Evolutionary conservation across 2,797 vertebrate genomes (phyloP), one percentile per base, ranked within the genome.

Genomic region (Luscinia luscinia): DNA sequence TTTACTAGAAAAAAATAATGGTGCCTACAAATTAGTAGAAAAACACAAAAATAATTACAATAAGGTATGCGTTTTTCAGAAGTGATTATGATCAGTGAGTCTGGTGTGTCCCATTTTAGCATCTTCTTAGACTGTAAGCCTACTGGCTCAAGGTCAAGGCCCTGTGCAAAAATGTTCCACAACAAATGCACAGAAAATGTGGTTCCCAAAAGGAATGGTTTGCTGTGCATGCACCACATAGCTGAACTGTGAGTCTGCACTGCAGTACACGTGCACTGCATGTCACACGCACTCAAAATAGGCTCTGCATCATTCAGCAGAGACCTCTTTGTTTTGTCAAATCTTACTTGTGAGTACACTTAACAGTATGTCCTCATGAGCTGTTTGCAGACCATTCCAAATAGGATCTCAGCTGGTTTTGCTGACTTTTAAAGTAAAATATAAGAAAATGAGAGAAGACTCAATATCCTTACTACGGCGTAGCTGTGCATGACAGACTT

Each of bases 401-500:
- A 85, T 3, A 55, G 32, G 18, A n/a, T 48, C 36, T 64, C 11
- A 1, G 7, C 16, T 36, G 5, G 0, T 34, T 73, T 77, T 63
- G 9, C 4, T 66, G 6, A 9, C 20, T 80, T 76, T 61, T 38
- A 22, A 46, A 69, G 20, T 36, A 38, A 90, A 86, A 34, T 43
- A 9, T 36, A 18, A 81, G 13, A 72, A 69, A 82, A 58, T 27
- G 14, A 38, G 30, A 58, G 23, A 84, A 73, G 15, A 12, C 5
- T 86, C 2, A 0, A 13, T 34, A 45, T 27, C 14, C 8, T 91
- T 62, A 21, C 5, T 46, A 7, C 0, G 1, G 8, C 0, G 1
- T n/a, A 46, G 13, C 5, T 30, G 7, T 15, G 24, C 11, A 57
- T 36, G 0, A 2, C 7, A 57, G 41, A 41, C 1, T 64, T 68